Base-by-base conservation (phyloP, 2,113 vertebrate genomes). In the Oncorhynchus clarkii region DNA sequence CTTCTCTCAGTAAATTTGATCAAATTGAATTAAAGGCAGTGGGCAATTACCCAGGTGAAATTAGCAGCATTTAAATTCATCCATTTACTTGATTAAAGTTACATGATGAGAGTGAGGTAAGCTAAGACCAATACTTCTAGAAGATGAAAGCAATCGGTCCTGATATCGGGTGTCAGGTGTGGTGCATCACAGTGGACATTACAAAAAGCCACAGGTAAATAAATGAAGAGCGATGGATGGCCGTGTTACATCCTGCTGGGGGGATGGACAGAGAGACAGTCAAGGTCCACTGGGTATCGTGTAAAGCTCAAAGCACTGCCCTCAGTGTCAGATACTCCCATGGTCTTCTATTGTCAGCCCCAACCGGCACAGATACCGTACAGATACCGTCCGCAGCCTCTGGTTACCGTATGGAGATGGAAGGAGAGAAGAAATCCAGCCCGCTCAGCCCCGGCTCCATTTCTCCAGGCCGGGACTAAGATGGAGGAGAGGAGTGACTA, bases 11-110 rank as follows among this genome's bases (percentile, higher is more conserved):
- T 14, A 14, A 31, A 31, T 49, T 87, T 92, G 84, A 92, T 91
- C 83, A 91, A 88, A 92, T 87, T 88, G 89, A 91, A 93, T 93
- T 93, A 91, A 93, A 92, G 81, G 87, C 81, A 72, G 66, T 54
- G 51, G 71, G 85, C 90, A 93, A 93, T 93, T 92, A 92, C 88
- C 85, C 84, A 90, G 90, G 84, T 90, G 86, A 92, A 93, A 94
- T 93, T 91, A 92, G 90, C 89, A 85, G 88, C 89, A 88, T 93
- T 92, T 93, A 92, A 90, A 92, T 79, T 85, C 88, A 85, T 88
- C 93, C 93, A 94, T 93, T 94, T 92, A 87, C 85, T 92, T 94
- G 92, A 94, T 94, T 94, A 93, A 93, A 91, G 89, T 89, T 90
- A 92, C 91, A 93, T 92, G 92, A 92, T 80, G 89, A 90, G 90